These are phyloP conservation scores for Theocolax elegans DNA, from an alignment of 1,140 invertebrate species.

Conservation along the genomic window DNA sequence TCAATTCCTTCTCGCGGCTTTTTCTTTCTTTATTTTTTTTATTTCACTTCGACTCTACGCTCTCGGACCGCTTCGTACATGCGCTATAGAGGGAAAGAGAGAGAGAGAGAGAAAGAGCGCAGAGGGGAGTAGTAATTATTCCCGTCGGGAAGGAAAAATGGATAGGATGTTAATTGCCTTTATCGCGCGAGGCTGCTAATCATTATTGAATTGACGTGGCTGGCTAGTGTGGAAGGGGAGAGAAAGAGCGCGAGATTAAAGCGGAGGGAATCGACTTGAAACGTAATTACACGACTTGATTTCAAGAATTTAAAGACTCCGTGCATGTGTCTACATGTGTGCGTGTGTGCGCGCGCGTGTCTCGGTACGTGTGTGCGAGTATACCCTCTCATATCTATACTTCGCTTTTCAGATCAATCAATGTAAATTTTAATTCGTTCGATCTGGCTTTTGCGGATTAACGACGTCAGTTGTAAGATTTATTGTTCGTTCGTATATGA, in stretches of 20 bases:
- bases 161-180: slow-evolving; percentile 41
- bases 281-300: slow-evolving; percentile 37
- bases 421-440: slow-evolving; percentile 15
- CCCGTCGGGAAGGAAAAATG: slow-evolving; percentile 34
- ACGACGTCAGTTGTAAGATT: too few relatives aligned
- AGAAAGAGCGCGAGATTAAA: slow-evolving; percentile 17
- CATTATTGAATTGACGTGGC: slow-evolving; percentile 39
- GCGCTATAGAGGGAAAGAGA: too few relatives aligned
- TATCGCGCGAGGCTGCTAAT: slow-evolving; percentile 34
- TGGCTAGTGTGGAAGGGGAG: background rate
- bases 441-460: background rate
- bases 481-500: too few relatives aligned
- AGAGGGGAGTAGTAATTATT: slow-evolving; percentile 33
- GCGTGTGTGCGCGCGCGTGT: too few relatives aligned
- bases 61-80: too few relatives aligned
- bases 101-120: too few relatives aligned
- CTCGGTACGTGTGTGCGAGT: too few relatives aligned
- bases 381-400: too few relatives aligned
- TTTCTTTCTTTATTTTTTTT: slow-evolving; percentile 11
- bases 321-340: background rate
- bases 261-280: slow-evolving; percentile 21
- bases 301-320: slow-evolving; percentile 38
- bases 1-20: too few relatives aligned
- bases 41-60: too few relatives aligned
- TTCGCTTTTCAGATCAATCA: slow-evolving; percentile 6